Conservation (phyloP, 2,888 invertebrate genomes). For the Peribatodes rhomboidaria region DNA sequence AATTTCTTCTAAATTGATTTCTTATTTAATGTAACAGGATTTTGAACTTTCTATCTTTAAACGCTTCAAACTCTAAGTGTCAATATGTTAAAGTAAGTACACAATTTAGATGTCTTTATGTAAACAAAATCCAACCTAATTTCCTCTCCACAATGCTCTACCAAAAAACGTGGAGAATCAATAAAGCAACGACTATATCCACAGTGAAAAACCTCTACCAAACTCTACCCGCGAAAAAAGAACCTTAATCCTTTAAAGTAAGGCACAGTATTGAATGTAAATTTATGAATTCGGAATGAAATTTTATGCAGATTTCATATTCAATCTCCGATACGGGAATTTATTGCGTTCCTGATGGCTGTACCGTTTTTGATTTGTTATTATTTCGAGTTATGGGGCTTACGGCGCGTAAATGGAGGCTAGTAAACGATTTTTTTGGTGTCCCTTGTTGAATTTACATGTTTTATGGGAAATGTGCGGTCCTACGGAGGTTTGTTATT, state of each 20-base stretch:
- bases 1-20: too few relatives aligned
- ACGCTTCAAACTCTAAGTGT: too few relatives aligned
- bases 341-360: conserved; percentile 58
- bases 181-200: conserved; percentile 26
- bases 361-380: conserved; percentile 45
- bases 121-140: conserved; percentile 23
- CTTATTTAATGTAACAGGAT: too few relatives aligned
- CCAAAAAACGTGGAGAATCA: conserved; percentile 35
- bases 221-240: conserved; percentile 3
- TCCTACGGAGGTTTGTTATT: background rate
- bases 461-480: background rate
- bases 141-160: conserved; percentile 19
- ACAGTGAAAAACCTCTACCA: conserved; percentile 23
- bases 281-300: conserved; percentile 43
- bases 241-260: conserved; percentile 14
- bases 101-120: background rate
- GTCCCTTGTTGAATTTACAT: conserved; percentile 13
- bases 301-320: conserved; percentile 72
- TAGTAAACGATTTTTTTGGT: conserved; percentile 4
- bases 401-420: conserved; percentile 31
- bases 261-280: conserved; percentile 10
- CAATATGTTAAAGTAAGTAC: too few relatives aligned
- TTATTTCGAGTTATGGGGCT: conserved; percentile 40
- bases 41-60: too few relatives aligned
- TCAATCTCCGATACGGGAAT: conserved; percentile 70